Base-by-base conservation (phyloP, 2,888 invertebrate species). In the Pseudoips prasinana region DNA sequence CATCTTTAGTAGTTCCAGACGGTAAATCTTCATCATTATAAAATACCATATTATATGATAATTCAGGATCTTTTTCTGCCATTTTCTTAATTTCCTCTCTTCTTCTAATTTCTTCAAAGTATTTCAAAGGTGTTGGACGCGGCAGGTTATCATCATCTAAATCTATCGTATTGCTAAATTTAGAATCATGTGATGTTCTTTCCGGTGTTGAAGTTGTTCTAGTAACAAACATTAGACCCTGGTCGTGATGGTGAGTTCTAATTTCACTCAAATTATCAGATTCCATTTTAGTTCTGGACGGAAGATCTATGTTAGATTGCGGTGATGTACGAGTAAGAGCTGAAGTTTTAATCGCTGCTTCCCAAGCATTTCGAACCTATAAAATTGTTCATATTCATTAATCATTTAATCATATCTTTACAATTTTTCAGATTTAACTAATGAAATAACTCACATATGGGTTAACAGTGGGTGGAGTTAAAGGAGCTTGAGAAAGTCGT, bases 1-100 rank as follows among this genome's bases (percentile, higher is more conserved):
- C 55, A 18, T 39, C 35, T 50, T 61, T 69, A 42, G 58, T 67
- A 8, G 29, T 44, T 25, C 24, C 42, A 31, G 33, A 38, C 20
- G 60, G 59, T 19, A 41, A 56, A 9, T 75, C 69, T 7, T 76
- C 72, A n/a, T 81, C 71, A 37, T 61, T 63, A 46, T 75, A 68
- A 58, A 74, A 71, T 55, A 74, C 62, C 52, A 71, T 59, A 20
- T 70, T 70, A 48, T 81, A 76, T 10, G 60, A 46, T 8, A 51
- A 32, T 22, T 78, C 76, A 10, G 45, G 24, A 36, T 74, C 71
- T 35, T 65, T 64, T 8, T 64, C 58, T 8, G 46, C 39, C 2
- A 31, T 8, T 10, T 48, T 48, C 36, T 51, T 52, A 18, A 49
- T 39, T 31, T 51, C 45, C 26, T 47, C 47, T 29, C 33, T 44